Evolutionary conservation across 1,140 invertebrate genomes (phyloP).

Genomic region (Drosophila lacteicornis): DNA sequence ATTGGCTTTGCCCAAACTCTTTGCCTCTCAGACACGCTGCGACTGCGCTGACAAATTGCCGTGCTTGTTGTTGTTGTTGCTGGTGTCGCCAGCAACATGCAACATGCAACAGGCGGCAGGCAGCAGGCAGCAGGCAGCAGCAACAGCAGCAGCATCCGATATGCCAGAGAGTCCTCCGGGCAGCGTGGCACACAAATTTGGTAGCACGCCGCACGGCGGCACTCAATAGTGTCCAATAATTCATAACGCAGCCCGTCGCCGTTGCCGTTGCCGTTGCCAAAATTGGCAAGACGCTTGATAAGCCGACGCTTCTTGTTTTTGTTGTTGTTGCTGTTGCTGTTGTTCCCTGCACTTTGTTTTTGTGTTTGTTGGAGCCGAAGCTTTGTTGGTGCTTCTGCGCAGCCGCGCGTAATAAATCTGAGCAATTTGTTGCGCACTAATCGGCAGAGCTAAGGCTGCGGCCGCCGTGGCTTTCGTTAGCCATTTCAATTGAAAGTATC

Average conservation of each 20-base stretch:
- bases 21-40: conserved; percentile 69
- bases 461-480: conserved; percentile 38
- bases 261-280: conserved; percentile 60
- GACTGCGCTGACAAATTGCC: conserved; percentile 76
- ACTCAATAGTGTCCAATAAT: conserved; percentile 83
- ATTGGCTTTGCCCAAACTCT: conserved; percentile 80
- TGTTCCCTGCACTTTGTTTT: neutral
- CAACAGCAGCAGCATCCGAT: conserved; percentile 48
- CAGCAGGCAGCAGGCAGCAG: conserved; percentile 22
- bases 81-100: conserved; percentile 69
- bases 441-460: conserved; percentile 51
- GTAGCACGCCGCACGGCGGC: conserved; percentile 77
- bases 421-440: conserved; percentile 80
- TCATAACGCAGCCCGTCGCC: conserved; percentile 71
- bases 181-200: conserved; percentile 78
- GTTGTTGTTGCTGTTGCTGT: conserved; percentile 10
- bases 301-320: conserved; percentile 47
- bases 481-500: conserved; percentile 77
- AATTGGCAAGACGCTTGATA: conserved; percentile 75
- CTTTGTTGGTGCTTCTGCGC: conserved; percentile 26
- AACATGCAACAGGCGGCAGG: conserved; percentile 29
- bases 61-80: conserved; percentile 51
- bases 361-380: conserved; percentile 9
- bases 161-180: conserved; percentile 66
- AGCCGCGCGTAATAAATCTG: conserved; percentile 77